Evolutionary conservation across 2,888 invertebrate genomes (phyloP).

Genomic region (Chrysodeixis includens): DNA sequence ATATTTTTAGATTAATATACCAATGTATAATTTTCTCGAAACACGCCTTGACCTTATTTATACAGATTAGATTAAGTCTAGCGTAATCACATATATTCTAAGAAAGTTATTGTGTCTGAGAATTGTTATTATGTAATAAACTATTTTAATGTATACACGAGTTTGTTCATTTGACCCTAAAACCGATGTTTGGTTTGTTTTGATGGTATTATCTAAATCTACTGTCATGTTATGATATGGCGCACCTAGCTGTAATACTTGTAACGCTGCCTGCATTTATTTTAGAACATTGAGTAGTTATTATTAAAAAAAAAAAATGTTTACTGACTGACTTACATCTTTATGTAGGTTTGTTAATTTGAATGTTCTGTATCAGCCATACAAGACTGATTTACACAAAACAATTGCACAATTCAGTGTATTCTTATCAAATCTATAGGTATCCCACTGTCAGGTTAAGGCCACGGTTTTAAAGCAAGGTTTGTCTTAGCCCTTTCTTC

Average conservation of each 20-base stretch:
- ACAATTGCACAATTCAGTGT: no score
- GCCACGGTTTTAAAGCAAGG: no score
- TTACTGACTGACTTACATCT: no score
- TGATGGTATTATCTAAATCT: neutral
- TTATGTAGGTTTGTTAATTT: no score
- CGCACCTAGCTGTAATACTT: neutral
- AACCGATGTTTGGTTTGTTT: neutral
- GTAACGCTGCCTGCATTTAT: neutral
- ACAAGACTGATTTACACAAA: no score
- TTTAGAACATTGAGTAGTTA: no score
- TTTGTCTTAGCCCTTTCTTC: no score
- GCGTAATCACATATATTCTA: conserved; percentile 10
- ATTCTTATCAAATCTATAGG: no score
- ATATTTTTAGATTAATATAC: conserved; percentile 45
- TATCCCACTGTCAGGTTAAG: no score
- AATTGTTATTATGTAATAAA: conserved; percentile 18
- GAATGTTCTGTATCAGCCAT: no score
- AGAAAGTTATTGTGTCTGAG: conserved; percentile 17
- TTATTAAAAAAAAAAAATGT: no score
- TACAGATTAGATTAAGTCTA: conserved; percentile 14
- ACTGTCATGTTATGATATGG: neutral
- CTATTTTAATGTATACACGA: conserved; percentile 17
- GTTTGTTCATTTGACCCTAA: conserved; percentile 16
- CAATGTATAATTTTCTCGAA: conserved; percentile 34
- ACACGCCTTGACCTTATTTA: conserved; percentile 30